These are phyloP conservation scores for Phaetusa simplex DNA, from an alignment of 2,113 vertebrate genomes.

Conservation along the genomic window DNA sequence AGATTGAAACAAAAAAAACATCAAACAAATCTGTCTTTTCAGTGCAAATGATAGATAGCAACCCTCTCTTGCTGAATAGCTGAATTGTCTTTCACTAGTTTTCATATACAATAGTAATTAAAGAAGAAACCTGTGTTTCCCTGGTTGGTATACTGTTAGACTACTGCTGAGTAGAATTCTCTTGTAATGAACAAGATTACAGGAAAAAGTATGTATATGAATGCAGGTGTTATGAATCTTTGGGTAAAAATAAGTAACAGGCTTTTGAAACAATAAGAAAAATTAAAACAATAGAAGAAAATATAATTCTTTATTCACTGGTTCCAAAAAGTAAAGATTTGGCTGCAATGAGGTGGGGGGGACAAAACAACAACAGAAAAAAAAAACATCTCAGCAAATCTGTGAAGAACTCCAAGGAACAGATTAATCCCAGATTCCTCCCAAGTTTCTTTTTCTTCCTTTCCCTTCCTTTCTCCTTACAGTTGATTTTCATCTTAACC, in stretches of 20 bases:
- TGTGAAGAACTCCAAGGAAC: not conserved
- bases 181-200: not conserved
- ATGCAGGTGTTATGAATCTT: not conserved
- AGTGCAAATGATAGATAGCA: not conserved
- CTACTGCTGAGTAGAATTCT: not conserved
- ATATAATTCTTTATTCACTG: not conserved
- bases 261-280: not conserved
- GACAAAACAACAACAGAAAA: not conserved
- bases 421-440: not conserved
- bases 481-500: not conserved
- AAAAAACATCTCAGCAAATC: not conserved
- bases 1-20: not conserved
- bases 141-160: not conserved
- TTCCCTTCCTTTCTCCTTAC: not conserved
- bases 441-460: not conserved
- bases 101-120: not conserved
- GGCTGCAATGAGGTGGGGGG: rapidly evolving
- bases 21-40: not conserved
- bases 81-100: not conserved
- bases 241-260: not conserved
- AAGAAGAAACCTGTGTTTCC: not conserved
- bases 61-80: not conserved
- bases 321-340: not conserved
- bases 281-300: not conserved
- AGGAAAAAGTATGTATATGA: not conserved